These are phyloP conservation scores for Clytia hemisphaerica DNA, from an alignment of 30 jellyfish, hydroid and myxozoan species.

Conservation along the genomic window DNA sequence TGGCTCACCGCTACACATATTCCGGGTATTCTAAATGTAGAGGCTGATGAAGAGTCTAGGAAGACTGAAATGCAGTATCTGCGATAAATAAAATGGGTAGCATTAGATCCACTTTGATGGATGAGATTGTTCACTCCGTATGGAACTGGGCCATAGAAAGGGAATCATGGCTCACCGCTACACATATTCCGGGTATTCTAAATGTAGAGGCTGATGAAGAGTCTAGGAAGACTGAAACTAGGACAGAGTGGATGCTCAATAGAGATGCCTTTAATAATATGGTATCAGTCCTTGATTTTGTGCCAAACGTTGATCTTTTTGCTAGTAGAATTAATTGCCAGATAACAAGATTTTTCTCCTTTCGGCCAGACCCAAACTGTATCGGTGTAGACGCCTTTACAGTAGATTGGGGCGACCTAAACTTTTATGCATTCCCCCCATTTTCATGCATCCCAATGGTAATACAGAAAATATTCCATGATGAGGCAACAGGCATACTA, in stretches of 20 bases:
- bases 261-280: neutral
- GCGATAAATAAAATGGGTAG: conserved; percentile 33
- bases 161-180: conserved; percentile 27
- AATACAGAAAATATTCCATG: conserved; percentile 8
- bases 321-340: conserved; percentile 20
- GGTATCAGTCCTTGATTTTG: neutral
- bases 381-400: conserved; percentile 6
- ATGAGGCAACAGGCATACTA: conserved; percentile 26
- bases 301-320: conserved; percentile 20
- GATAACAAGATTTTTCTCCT: conserved; percentile 1
- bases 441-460: neutral
- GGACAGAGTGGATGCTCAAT: conserved; percentile 30
- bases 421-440: conserved; percentile 40
- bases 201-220: conserved; percentile 39
- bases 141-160: conserved; percentile 19
- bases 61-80: neutral
- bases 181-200: conserved; percentile 22
- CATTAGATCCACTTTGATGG: conserved; percentile 4
- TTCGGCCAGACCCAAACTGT: conserved; percentile 26
- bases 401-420: neutral
- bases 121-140: conserved; percentile 1
- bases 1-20: conserved; percentile 39
- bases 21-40: conserved; percentile 23
- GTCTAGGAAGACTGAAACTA: conserved; percentile 39
- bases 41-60: conserved; percentile 37